Evolutionary conservation across 2,888 invertebrate genomes (phyloP), one percentile per base, ranked within the genome.

Genomic region (Desoria tigrina): DNA sequence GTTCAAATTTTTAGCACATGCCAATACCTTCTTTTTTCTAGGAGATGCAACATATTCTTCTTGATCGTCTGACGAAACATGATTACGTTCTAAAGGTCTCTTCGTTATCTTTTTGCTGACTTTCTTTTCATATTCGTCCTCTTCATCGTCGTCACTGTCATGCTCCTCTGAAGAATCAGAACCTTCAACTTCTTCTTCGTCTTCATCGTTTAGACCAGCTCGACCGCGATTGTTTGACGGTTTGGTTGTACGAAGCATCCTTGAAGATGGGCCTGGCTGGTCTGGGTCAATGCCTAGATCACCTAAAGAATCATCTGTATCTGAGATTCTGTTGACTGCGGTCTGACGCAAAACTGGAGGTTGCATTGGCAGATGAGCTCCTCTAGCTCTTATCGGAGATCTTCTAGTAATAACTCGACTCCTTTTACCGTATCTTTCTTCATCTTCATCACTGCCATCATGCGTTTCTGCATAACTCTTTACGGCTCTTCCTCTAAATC

Each of bases 171-270:
- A 6, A 37, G 64, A 21, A 57, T 61, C 63, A 45, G 68, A 37
- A 53, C 67, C 57, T 50, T 77, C 77, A 2, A 73, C 73, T 16
- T 69, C 74, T 32, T 74, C 71, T n/a, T 69, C 72, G 53, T 75
- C 74, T 42, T 73, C 72, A 42, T 76, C 68, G 1, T 59, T 39
- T 78, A 77, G n/a, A 77, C 79, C 14, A 80, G 79, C 24, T 77
- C 77, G 42, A 78, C 77, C 21, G 77, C 79, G 9, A 81, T 79
- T 49, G 59, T 39, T 23, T 42, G 59, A 73, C 74, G 23, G 54
- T 55, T 63, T 50, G 16, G 54, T 37, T 26, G 23, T 59, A 14
- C 49, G 57, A 11, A 49, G 1, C 18, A 64, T 24, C 42, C 69
- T 60, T 1, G 71, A 66, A 1, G 73, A 71, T 2, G 74, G 70